Conservation (phyloP, 1,140 invertebrate genomes). For the Frieseomelitta varia region DNA sequence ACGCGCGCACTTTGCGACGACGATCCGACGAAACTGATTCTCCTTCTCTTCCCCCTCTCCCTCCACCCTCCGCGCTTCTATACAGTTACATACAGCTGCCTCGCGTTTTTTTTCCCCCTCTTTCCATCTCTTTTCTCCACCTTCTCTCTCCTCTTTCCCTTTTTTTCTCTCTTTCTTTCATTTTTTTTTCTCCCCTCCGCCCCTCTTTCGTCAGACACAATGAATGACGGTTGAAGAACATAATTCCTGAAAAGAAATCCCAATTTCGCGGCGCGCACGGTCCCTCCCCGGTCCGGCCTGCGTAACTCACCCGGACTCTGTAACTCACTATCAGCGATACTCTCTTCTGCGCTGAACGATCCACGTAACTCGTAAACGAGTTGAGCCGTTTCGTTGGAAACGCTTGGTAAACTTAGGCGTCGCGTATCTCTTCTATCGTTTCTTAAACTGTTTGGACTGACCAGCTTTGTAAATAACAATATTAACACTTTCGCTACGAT, state of each 20-base stretch:
- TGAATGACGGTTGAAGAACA: conserved; percentile 46
- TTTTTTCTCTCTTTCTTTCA: not conserved
- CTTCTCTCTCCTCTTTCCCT: not conserved
- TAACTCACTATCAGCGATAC: too few species aligned
- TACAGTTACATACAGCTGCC: conserved; percentile 22
- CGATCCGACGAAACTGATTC: conserved; percentile 51
- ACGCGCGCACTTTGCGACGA: conserved; percentile 40
- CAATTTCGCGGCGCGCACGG: conserved; percentile 18
- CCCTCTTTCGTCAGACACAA: conserved; percentile 26
- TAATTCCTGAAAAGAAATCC: conserved; percentile 42
- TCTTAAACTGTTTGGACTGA: not conserved
- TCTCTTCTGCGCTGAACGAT: not conserved
- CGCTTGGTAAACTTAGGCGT: too few species aligned
- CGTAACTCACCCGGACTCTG: not conserved
- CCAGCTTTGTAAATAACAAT: not conserved
- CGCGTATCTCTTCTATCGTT: not conserved
- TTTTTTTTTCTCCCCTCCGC: not conserved
- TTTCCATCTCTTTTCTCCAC: not conserved
- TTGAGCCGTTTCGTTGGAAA: not conserved
- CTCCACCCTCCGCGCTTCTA: not conserved
- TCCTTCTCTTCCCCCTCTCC: conserved; percentile 32
- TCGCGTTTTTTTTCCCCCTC: conserved; percentile 21
- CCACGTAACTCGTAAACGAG: not conserved
- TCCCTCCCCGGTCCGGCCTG: not conserved
- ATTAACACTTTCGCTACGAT: too few species aligned